Evolutionary conservation across 2,113 vertebrate genomes (phyloP).

Genomic region (Stegastes partitus): DNA sequence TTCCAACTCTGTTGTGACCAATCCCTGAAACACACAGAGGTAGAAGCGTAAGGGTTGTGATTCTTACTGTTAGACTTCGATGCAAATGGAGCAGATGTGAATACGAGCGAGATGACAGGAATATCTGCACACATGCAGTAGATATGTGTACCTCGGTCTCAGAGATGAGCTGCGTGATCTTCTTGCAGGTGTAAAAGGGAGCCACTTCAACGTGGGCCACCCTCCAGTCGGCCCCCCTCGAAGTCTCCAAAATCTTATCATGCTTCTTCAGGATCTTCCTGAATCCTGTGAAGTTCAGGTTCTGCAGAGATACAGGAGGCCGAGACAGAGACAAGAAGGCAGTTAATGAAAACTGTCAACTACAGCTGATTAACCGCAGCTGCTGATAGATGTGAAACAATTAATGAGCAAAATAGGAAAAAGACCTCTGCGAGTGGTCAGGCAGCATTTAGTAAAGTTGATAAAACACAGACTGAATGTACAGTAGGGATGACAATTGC

Average conservation of each 20-base stretch:
- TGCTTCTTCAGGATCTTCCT: constrained; percentile 99
- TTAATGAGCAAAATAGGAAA: too few species aligned
- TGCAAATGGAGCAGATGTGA: background rate
- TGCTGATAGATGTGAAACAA: too few species aligned
- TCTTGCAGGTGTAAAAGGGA: constrained; percentile 99
- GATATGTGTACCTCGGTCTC: constrained; percentile 92
- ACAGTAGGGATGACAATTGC: too few species aligned
- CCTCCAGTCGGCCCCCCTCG: constrained; percentile 94
- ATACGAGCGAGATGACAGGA: background rate
- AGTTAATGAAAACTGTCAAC: background rate
- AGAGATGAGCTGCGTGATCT: constrained; percentile 98
- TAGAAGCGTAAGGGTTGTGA: background rate
- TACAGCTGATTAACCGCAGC: background rate
- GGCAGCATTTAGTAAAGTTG: too few species aligned
- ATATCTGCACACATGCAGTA: background rate
- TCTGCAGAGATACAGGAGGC: constrained; percentile 80
- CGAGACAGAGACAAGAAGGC: background rate
- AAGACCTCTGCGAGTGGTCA: too few species aligned
- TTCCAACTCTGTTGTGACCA: constrained; percentile 97
- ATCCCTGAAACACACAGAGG: constrained; percentile 81
- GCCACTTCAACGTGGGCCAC: constrained; percentile 97
- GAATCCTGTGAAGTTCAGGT: constrained; percentile 99
- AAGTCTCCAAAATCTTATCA: constrained; percentile 98
- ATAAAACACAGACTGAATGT: too few species aligned
- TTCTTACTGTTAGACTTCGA: background rate